Evolutionary conservation across 2,113 vertebrate species (phyloP).

Genomic region (Plotosus lineatus): DNA sequence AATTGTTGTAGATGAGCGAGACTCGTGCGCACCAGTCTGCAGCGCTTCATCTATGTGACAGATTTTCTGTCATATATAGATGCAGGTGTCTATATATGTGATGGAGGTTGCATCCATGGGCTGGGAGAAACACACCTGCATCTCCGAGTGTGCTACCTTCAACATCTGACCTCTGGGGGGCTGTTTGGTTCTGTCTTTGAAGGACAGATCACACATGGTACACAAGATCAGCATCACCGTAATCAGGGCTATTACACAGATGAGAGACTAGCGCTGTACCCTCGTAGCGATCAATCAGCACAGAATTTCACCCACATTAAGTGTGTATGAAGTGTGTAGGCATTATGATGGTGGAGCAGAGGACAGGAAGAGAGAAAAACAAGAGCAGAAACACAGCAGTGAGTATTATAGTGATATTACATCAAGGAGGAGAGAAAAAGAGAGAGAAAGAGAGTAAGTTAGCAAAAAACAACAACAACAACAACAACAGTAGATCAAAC

Average conservation of each 20-base stretch:
- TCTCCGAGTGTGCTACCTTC: conserved; percentile 65
- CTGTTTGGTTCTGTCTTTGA: conserved; percentile 56
- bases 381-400: conserved; percentile 6
- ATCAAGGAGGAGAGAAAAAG: conserved; percentile 22
- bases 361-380: conserved; percentile 24
- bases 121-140: conserved; percentile 73
- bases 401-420: conserved; percentile 15
- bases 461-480: too few species aligned
- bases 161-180: conserved; percentile 66
- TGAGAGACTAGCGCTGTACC: neutral
- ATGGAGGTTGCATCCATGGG: conserved; percentile 62
- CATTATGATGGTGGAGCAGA: conserved; percentile 8
- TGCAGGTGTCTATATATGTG: conserved; percentile 73
- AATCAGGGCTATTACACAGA: neutral
- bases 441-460: conserved; percentile 23
- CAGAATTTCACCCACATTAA: neutral
- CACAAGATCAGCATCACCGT: conserved; percentile 50
- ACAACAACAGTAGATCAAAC: neutral
- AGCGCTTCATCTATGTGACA: conserved; percentile 47
- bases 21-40: conserved; percentile 45
- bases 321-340: conserved; percentile 3
- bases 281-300: neutral
- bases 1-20: conserved; percentile 60
- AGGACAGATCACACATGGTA: conserved; percentile 59
- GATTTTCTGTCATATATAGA: conserved; percentile 74